Evolutionary conservation across 2,113 vertebrate species (phyloP).

Genomic region (sheep (Ovis aries)): ARS-UI_Ramb_v3.0 NC_056058.1:21506501-21507000

Average conservation of each 20-base stretch:
- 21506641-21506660: not conserved
- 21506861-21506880: not conserved
- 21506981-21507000: not conserved
- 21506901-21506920: not conserved
- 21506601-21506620: not conserved
- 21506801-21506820: not conserved
- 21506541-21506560: not conserved
- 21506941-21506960: not conserved
- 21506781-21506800: not conserved
- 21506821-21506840: not conserved
- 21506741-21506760: not conserved
- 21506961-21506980: not conserved
- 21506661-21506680: not conserved
- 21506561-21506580: not conserved
- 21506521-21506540: not conserved
- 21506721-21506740: not conserved
- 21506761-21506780: not conserved
- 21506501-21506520: not conserved
- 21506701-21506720: not conserved
- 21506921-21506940: not conserved
- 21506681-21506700: not conserved
- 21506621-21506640: not conserved
- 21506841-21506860: not conserved
- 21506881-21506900: not conserved
- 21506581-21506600: not conserved